Base-by-base conservation (phyloP, 2,113 vertebrate genomes). In the Piliocolobus tephrosceles region DNA sequence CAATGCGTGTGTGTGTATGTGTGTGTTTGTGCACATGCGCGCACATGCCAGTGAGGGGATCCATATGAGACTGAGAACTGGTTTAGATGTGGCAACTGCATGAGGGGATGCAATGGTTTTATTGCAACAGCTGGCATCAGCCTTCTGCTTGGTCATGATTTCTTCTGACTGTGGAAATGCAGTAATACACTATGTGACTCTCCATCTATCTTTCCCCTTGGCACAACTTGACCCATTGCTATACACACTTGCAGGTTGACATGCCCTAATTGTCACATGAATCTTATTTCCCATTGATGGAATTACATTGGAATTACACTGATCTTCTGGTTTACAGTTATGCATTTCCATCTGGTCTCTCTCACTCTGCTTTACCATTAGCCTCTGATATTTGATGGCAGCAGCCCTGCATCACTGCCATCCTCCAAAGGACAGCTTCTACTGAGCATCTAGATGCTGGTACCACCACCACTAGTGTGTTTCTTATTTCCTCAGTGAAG, bases 21-120 rank as follows among this genome's bases (percentile, higher is more conserved):
- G 9, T 6, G 22, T 5, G 20, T 2, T 7, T 20, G 18, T 10
- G 6, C 20, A 3, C 17, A 18, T 55, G 52, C 17, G 0, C 5
- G 6, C 52, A 52, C 27, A 30, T 30, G 23, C 22, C 64, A 10
- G 38, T 80, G 22, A 89, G 8, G 25, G 13, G 9, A 64, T 30
- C 18, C 55, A 25, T n/a, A 22, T n/a, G 32, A 84, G n/a, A 35
- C 27, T 35, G 5, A 58, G 40, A 55, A 72, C 9, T 20, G 35
- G 27, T 50, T 72, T 85, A 47, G 18, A 85, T 22, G 10, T 20
- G 20, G 30, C 50, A 70, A 61, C 11, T 81, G 18, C 18, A 0
- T 50, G 6, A 57, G 20, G 17, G 47, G 5, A n/a, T 64, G 0
- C 20, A 52, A 30, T 13, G 14, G 11, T 50, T 8, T 45, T 64